Conservation (phyloP, 2,797 vertebrate genomes). For the Sciaenops ocellatus region DNA sequence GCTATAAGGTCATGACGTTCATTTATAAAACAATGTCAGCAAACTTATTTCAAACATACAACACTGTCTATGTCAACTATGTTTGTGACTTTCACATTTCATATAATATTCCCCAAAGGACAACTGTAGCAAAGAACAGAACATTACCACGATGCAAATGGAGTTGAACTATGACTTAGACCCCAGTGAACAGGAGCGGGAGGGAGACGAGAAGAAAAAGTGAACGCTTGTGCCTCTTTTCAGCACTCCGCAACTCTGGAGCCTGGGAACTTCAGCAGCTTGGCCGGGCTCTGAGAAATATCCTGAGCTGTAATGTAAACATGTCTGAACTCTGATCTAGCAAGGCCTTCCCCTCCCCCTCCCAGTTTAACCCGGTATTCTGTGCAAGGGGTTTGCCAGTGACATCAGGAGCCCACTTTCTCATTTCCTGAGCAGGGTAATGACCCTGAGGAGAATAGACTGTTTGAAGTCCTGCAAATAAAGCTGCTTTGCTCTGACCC, state of each 20-base stretch:
- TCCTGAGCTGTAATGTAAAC: conserved; percentile 90
- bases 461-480: conserved; percentile 77
- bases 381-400: conserved; percentile 73
- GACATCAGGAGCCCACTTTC: conserved; percentile 85
- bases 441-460: conserved; percentile 74
- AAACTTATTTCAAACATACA: conserved; percentile 18
- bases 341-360: conserved; percentile 55
- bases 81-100: conserved; percentile 58
- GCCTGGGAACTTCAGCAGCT: conserved; percentile 87
- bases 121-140: conserved; percentile 63
- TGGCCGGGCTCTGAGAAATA: conserved; percentile 86
- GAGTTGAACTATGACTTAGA: conserved; percentile 79
- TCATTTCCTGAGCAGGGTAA: conserved; percentile 81
- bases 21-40: conserved; percentile 32
- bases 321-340: conserved; percentile 87
- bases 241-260: conserved; percentile 79
- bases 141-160: conserved; percentile 78
- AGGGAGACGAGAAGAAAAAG: conserved; percentile 72
- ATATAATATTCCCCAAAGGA: conserved; percentile 51
- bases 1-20: conserved; percentile 34
- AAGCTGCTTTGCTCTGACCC: conserved; percentile 59
- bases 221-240: conserved; percentile 84
- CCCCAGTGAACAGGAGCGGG: conserved; percentile 57
- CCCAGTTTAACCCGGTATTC: conserved; percentile 78
- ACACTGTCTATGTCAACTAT: conserved; percentile 19